Conservation (phyloP, 2,113 vertebrate species). For the Bambusicola thoracicus region DNA sequence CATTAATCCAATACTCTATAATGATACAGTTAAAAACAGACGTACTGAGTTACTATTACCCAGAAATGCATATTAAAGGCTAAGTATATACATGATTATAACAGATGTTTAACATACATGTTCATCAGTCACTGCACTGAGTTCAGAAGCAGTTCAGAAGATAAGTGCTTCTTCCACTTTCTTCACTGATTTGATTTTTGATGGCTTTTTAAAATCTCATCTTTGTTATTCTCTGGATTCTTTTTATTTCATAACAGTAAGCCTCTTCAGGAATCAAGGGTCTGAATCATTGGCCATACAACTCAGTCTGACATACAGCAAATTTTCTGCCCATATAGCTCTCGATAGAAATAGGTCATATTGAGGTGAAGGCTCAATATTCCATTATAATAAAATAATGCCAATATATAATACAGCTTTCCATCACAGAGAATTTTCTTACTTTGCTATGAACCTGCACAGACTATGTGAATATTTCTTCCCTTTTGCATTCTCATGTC, state of each 20-base stretch:
- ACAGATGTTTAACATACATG: background rate
- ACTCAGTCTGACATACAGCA: background rate
- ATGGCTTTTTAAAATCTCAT: background rate
- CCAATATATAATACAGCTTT: background rate
- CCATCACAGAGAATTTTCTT: background rate
- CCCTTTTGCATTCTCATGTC: background rate
- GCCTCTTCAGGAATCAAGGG: background rate
- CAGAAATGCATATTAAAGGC: background rate
- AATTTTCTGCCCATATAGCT: background rate
- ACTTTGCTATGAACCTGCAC: background rate
- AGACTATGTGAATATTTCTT: background rate
- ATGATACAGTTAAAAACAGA: background rate
- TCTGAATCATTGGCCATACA: constrained; percentile 23
- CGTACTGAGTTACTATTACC: background rate
- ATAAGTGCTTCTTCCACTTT: background rate
- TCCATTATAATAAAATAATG: background rate
- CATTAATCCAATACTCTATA: background rate
- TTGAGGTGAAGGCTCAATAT: constrained; percentile 39
- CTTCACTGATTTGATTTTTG: background rate
- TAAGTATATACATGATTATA: background rate
- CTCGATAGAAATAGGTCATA: background rate
- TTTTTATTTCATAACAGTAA: background rate
- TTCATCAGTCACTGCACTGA: background rate
- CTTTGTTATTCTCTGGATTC: background rate
- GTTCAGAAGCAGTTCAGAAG: background rate